phyloP scores from a whole-genome alignment of 2,888 invertebrate species.

The Nymphalis c-album region DNA sequence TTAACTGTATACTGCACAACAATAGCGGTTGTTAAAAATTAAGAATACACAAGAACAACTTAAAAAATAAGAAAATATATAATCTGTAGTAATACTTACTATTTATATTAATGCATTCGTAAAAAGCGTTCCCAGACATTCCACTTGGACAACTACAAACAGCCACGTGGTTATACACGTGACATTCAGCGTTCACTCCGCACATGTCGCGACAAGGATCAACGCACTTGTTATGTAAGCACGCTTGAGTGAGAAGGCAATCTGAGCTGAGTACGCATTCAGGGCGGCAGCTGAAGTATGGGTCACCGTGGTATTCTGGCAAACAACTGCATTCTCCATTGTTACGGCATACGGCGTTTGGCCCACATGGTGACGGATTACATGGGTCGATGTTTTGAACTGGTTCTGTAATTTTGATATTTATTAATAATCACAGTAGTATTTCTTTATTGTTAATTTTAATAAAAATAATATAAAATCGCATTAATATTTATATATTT shows the following conservation, averaged over 20 bases:
- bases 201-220: conserved; percentile 93
- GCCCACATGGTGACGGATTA: conserved; percentile 88
- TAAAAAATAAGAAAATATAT: not conserved
- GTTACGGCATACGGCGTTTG: conserved; percentile 87
- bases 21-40: too few species aligned
- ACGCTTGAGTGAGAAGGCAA: conserved; percentile 88
- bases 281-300: conserved; percentile 88
- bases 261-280: conserved; percentile 91
- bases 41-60: too few species aligned
- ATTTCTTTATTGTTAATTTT: too few species aligned
- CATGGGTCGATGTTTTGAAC: conserved; percentile 83
- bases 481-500: too few species aligned
- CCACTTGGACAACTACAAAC: conserved; percentile 83
- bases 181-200: conserved; percentile 88
- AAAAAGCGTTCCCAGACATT: conserved; percentile 87
- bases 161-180: conserved; percentile 87
- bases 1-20: too few species aligned
- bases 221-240: conserved; percentile 89
- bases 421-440: too few species aligned
- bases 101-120: conserved; percentile 81
- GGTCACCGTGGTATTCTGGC: conserved; percentile 89
- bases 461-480: too few species aligned
- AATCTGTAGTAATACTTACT: conserved; percentile 64
- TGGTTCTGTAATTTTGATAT: conserved; percentile 51
- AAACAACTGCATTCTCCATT: conserved; percentile 88